Conservation (phyloP, 2,113 vertebrate genomes). For the Dunckerocampus dactyliophorus region DNA sequence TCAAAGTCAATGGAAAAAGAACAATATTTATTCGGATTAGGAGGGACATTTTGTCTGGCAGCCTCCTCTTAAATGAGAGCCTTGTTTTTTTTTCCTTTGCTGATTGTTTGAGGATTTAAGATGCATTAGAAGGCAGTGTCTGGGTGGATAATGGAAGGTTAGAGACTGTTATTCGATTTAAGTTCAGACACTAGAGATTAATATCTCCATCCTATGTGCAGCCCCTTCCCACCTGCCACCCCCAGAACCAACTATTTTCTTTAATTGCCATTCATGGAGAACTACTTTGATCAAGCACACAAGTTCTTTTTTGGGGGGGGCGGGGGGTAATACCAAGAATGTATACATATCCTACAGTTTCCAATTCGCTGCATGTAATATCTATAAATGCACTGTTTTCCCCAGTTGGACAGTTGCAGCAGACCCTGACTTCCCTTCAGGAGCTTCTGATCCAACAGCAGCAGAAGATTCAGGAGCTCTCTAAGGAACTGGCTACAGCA, state of each 20-base stretch:
- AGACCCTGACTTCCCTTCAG: conserved; percentile 86
- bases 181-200: conserved; percentile 78
- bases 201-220: conserved; percentile 67
- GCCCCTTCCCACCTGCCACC: conserved; percentile 35
- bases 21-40: conserved; percentile 81
- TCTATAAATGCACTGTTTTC: conserved; percentile 44
- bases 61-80: conserved; percentile 74
- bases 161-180: conserved; percentile 79
- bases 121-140: conserved; percentile 75
- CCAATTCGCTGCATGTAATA: neutral
- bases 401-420: conserved; percentile 89
- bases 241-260: conserved; percentile 56
- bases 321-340: neutral
- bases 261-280: conserved; percentile 55
- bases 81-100: conserved; percentile 73
- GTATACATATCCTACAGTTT: neutral
- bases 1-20: conserved; percentile 79
- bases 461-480: conserved; percentile 89
- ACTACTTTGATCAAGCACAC: conserved; percentile 52
- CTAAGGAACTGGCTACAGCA: conserved; percentile 83
- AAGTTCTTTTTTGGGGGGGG: neutral
- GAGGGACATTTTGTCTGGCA: conserved; percentile 75
- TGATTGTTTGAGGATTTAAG: conserved; percentile 79
- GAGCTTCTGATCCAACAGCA: conserved; percentile 92
- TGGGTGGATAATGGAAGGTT: conserved; percentile 77